Conservation (phyloP, 1,140 invertebrate species). For the Lasioglossum albipes region DNA sequence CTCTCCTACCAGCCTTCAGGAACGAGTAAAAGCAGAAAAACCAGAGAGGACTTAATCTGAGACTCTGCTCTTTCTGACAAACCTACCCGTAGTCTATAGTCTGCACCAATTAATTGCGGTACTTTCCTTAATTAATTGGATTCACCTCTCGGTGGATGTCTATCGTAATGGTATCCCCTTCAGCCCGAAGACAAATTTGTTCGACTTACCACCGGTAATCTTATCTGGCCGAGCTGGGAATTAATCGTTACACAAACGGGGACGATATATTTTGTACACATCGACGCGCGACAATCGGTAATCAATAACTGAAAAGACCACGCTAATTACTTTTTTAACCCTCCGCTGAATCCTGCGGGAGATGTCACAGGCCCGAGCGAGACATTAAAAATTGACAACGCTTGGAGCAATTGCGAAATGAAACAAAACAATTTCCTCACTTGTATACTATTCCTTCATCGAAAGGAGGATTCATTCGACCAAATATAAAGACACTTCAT, state of each 20-base stretch:
- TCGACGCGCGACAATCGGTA: neutral
- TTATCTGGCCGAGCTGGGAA: neutral
- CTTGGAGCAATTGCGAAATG: too few relatives aligned
- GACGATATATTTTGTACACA: conserved; percentile 13
- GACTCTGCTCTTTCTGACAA: conserved; percentile 40
- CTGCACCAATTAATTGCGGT: conserved; percentile 66
- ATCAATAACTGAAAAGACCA: neutral
- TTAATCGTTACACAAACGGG: neutral
- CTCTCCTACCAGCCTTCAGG: conserved; percentile 29
- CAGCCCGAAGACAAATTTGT: conserved; percentile 40
- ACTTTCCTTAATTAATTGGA: conserved; percentile 72
- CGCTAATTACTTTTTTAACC: neutral
- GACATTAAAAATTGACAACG: too few relatives aligned
- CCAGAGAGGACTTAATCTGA: conserved; percentile 59
- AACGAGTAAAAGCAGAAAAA: conserved; percentile 40
- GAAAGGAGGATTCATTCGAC: too few relatives aligned
- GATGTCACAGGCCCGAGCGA: too few relatives aligned
- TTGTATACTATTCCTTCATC: too few relatives aligned
- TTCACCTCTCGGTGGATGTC: conserved; percentile 57
- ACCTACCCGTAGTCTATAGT: conserved; percentile 25
- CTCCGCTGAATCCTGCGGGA: too few relatives aligned
- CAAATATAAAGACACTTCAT: too few relatives aligned
- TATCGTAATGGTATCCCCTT: conserved; percentile 43
- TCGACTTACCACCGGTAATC: neutral
- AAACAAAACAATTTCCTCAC: too few relatives aligned